These are phyloP conservation scores for Ecdyonurus torrentis DNA, from an alignment of 2,888 invertebrate species.

Conservation along the genomic window DNA sequence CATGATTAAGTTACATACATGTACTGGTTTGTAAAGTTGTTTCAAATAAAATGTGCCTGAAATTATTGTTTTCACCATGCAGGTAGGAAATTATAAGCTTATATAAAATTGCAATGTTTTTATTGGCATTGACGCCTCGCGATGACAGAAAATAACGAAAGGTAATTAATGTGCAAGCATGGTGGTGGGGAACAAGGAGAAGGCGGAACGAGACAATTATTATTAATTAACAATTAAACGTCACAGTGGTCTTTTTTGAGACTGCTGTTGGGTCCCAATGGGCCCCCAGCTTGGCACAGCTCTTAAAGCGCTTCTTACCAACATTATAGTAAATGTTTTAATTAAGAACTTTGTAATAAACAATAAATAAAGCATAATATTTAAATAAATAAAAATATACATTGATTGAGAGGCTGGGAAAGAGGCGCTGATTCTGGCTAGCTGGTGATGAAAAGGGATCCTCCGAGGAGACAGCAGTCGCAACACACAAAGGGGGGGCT, in stretches of 20 bases:
- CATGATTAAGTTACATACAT: no score
- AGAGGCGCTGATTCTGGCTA: not conserved
- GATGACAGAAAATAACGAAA: not conserved
- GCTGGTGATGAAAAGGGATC: not conserved
- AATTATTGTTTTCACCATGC: not conserved
- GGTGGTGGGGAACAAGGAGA: not conserved
- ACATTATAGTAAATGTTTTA: no score
- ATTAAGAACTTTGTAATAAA: not conserved
- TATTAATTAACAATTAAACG: no score
- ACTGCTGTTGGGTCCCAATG: not conserved
- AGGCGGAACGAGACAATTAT: no score
- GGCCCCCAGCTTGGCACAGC: not conserved
- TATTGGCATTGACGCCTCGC: no score
- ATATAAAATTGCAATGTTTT: no score
- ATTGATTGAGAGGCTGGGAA: no score
- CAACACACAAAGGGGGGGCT: no score
- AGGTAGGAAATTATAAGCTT: not conserved
- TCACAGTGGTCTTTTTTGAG: not conserved
- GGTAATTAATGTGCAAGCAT: not conserved
- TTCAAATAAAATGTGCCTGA: not conserved
- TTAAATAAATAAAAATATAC: no score
- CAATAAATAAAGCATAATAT: no score
- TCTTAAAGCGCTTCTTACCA: not conserved
- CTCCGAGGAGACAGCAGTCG: not conserved
- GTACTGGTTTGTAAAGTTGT: no score